Evolutionary conservation across 2,888 invertebrate genomes (phyloP), one percentile per base, ranked within the genome.

Genomic region (Cylindroiulus punctatus): DNA sequence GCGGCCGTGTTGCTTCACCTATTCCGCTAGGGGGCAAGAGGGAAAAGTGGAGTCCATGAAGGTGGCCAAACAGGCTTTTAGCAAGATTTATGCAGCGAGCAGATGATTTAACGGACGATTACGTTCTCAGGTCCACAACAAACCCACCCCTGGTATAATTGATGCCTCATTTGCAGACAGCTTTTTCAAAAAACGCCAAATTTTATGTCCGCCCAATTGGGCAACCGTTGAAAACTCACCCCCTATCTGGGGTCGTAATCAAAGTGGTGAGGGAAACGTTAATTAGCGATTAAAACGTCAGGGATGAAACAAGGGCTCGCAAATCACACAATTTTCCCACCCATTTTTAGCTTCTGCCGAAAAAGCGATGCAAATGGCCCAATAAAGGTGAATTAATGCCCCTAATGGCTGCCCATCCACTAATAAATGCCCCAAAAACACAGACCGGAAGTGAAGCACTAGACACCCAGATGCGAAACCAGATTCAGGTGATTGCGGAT

Each of bases 51-150:
- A 22, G 76, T 30, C 65, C 22, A 14, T 5, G 76, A 76, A 76
- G 76, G 76, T 76, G 76, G 76, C 76, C 76, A 76, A 76, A 76
- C 76, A 30, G 76, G 76, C 76, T 76, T 30, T 76, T 76, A 76
- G 30, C 30, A 76, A 30, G 76, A 76, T 76, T 76, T 76, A 76
- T 30, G 30, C 76, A 76, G 10, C 76, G 14, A 30, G 7, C 14
- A 76, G 76, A 76, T 76, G 76, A 76, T 76, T 76, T 76, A 76
- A 76, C 76, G 76, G 76, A 76, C 76, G 76, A 76, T 76, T 76
- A 76, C 76, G 30, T 76, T 76, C 14, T 22, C 30, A 2, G 30
- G 26, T 30, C 76, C 76, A 30, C 22, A 76, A 76, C 76, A 76
- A 14, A 12, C 22, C 76, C 76, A 30, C 76, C 76, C 76, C 30